Conservation (phyloP, 2,888 invertebrate genomes). For the Augiades crinisus region DNA sequence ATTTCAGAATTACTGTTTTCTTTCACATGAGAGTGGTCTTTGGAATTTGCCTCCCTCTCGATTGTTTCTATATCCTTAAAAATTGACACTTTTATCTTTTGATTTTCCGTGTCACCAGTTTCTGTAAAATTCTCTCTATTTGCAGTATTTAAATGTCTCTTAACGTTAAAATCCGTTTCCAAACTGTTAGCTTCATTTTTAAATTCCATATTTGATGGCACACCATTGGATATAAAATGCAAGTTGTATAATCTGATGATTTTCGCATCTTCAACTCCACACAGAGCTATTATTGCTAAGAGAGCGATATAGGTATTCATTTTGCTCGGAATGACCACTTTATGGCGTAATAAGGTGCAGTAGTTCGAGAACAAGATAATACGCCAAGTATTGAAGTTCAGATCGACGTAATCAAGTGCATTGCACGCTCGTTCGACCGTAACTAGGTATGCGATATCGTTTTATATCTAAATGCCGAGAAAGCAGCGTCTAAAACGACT, state of each 20-base stretch:
- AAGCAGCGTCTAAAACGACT: conserved; percentile 14
- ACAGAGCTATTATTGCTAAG: background rate
- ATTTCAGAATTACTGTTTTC: background rate
- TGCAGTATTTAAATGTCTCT: background rate
- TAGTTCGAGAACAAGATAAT: conserved; percentile 3
- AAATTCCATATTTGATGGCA: conserved; percentile 6
- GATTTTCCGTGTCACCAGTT: background rate
- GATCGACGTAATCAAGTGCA: conserved; percentile 30
- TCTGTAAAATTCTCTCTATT: background rate
- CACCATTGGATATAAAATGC: conserved; percentile 27
- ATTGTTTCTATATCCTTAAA: background rate
- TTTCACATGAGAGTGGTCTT: background rate
- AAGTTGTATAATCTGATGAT: conserved; percentile 20
- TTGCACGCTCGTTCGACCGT: conserved; percentile 25
- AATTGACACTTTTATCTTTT: background rate
- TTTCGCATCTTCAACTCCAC: conserved; percentile 7
- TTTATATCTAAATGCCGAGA: conserved; percentile 30
- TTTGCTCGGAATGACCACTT: conserved; percentile 8
- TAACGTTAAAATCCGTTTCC: conserved; percentile 3
- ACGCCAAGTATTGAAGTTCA: conserved; percentile 25
- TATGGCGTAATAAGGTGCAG: background rate
- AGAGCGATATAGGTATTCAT: conserved; percentile 9
- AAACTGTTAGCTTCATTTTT: background rate
- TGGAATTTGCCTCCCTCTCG: background rate
- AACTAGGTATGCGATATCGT: conserved; percentile 28